Evolutionary conservation across 2,113 vertebrate species (phyloP), one percentile per base, ranked within the genome.

Genomic region (Macrotis lagotis): DNA sequence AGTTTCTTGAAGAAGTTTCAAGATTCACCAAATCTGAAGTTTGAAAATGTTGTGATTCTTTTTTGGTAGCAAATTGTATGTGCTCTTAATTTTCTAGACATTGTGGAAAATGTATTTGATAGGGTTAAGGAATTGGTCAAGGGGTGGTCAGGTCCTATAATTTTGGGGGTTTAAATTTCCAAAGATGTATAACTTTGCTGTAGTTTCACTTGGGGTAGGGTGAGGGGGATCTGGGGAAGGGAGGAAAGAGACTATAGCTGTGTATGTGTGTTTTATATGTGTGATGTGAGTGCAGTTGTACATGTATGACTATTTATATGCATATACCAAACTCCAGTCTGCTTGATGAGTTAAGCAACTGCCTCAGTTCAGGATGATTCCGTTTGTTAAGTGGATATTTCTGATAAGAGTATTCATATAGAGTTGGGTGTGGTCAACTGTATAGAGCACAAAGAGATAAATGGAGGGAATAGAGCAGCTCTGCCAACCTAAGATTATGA

Each of bases 331-430:
- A 48, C 90, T 91, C 66, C 22, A 88, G 0, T 12, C 74, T 88
- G 94, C 96, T 97, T 96, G 97, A 97, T 94, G 90, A 97, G 97
- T 95, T 92, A 51, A 50, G 50, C 47, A 89, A 90, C 94, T 91
- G 11, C 95, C 93, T 91, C 91, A 94, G 91, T 95, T 97, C 95
- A 95, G 96, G 96, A 88, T 83, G 44, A 83, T 44, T 83, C n/a
- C 19, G 5, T 93, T 96, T 95, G 93, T 88, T 91, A 66, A 89
- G 92, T 74, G 96, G 66, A 22, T 95, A 93, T 96, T 96, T 92
- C 97, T 94, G 97, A 98, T 98, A 97, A 97, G 93, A 66, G 37
- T 28, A 91, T 93, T 95, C 50, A 44, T 93, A 90, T 74, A 83
- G 90, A 25, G 66, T 95, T 83, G 97, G 96, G 97, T 44, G 96